Base-by-base conservation (phyloP, 2,888 invertebrate species). In the Orchesellides sinensis region DNA sequence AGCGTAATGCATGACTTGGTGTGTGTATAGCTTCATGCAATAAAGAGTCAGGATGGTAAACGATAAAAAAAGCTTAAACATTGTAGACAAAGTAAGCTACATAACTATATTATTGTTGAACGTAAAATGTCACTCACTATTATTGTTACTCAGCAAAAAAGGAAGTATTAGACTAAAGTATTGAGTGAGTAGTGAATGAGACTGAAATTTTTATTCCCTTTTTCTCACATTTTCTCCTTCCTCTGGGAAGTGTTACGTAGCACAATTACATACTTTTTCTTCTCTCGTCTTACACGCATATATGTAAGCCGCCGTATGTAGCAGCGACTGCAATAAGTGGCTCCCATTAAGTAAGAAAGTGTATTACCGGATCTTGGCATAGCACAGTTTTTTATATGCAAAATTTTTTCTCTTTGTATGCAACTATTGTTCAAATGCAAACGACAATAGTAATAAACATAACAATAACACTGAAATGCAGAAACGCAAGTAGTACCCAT, bases 211-310 rank as follows among this genome's bases (percentile, higher is more conserved):
- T 74, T 74, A 56, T 40, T 35, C 45, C 23, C 19, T 32, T 78
- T 69, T 70, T 79, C 79, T 63, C 79, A 70, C 79, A 79, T 79
- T 79, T 72, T 79, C 65, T 69, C 72, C 72, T 79, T 79, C 79
- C 79, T 79, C 63, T 79, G 79, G 65, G 79, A 79, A 79, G 63
- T 79, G 79, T 79, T 79, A 79, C 79, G 17, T 70, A 79, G 79
- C 79, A 79, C 79, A 79, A 79, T 79, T 79, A 79, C 79, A 52
- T 79, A 79, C 79, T 79, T 79, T 72, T 54, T 35, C 35, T 49
- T 70, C 29, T 61, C 12, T 4, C 61, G 56, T 54, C 6, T 12
- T 29, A 25, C 17, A 27, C 10, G 2, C 17, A 69, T 23, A 47
- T 35, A 56, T 23, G 12, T 35, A 25, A 19, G 19, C 19, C 21